A percentile compares a stretch with the other conserved stretches of the same genome.
Conservation (phyloP, 2,113 vertebrate genomes). For the Pionites leucogaster region DNA sequence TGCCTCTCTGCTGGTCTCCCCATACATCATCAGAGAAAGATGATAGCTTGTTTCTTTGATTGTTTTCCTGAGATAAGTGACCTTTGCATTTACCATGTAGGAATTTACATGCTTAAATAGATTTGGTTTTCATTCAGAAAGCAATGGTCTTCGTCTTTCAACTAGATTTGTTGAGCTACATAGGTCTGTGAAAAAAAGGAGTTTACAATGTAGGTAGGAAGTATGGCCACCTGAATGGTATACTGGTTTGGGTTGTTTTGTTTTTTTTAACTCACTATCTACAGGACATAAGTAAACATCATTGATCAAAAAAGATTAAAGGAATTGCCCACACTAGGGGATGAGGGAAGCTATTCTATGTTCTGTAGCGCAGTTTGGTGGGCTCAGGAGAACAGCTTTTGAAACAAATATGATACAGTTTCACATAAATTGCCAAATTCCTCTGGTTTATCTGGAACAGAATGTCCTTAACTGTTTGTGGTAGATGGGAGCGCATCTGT, state of each 20-base stretch:
- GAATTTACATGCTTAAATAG: not conserved
- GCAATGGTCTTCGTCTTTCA: not conserved
- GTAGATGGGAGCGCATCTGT: not conserved
- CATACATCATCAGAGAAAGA: not conserved
- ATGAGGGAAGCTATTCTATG: not conserved
- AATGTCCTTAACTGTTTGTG: not conserved
- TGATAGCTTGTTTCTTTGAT: not conserved
- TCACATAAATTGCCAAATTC: not conserved
- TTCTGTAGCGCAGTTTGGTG: not conserved
- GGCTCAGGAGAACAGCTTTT: not conserved
- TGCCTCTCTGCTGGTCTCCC: not conserved
- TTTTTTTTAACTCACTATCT: not conserved
- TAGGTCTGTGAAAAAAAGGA: not conserved
- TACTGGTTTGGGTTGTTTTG: not conserved
- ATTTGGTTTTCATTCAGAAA: slow-evolving; percentile 6
- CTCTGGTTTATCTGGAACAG: not conserved
- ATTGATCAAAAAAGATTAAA: not conserved
- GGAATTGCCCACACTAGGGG: not conserved
- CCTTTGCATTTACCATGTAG: not conserved
- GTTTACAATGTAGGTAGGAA: not conserved
- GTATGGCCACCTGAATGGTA: not conserved
- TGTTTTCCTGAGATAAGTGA: not conserved
- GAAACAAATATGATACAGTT: not conserved
- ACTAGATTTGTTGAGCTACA: not conserved
- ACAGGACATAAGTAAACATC: not conserved